A percentile compares a stretch with the other conserved stretches of the same genome.
Evolutionary conservation across 2,113 vertebrate species (phyloP).

Genomic region (Ciconia stormi): DNA sequence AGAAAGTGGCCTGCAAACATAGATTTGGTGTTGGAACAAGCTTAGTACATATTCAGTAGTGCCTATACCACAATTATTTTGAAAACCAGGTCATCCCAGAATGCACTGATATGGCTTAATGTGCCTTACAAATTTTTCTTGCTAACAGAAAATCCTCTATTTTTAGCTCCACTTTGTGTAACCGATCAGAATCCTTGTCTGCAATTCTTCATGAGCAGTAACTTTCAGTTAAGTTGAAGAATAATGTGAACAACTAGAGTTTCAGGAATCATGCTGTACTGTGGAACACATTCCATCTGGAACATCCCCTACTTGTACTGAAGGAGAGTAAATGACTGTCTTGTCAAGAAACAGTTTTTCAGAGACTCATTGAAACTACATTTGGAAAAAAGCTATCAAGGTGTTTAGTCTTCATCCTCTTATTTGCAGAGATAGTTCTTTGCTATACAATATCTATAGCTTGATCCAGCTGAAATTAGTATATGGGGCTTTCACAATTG

Average conservation of each 20-base stretch:
- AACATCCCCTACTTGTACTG: not conserved
- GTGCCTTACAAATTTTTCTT: not conserved
- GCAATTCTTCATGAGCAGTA: not conserved
- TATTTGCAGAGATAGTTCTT: not conserved
- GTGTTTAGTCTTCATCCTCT: not conserved
- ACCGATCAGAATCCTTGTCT: not conserved
- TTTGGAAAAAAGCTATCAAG: not conserved
- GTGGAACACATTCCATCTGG: not conserved
- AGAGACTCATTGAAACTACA: not conserved
- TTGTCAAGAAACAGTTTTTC: not conserved
- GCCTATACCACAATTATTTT: not conserved
- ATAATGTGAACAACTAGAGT: not conserved
- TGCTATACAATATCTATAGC: not conserved
- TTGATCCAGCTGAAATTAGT: not conserved
- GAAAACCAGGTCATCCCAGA: not conserved
- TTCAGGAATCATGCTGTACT: not conserved
- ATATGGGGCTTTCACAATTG: not conserved
- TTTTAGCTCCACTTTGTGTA: not conserved
- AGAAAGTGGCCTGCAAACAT: not conserved
- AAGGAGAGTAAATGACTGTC: not conserved
- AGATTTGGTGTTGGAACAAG: not conserved
- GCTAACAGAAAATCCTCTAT: not conserved
- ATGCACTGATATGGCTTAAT: not conserved
- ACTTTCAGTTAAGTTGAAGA: not conserved
- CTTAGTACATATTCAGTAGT: not conserved